Conservation (phyloP, 2,113 vertebrate species). For the Brachypteracias leptosomus region DNA sequence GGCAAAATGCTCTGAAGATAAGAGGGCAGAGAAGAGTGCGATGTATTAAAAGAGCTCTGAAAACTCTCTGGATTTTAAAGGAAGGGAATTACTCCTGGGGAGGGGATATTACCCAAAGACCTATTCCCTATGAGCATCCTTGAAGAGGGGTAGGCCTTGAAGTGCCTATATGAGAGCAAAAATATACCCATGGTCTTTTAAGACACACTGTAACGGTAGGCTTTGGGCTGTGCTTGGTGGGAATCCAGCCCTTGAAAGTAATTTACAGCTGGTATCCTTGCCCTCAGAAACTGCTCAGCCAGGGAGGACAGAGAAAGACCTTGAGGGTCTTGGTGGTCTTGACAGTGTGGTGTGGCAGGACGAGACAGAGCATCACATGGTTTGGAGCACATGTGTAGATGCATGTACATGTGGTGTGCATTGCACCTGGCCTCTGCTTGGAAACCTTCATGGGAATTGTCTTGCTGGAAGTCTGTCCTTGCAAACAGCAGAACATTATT, state of each 20-base stretch:
- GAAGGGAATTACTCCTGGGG: background rate
- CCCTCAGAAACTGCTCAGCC: background rate
- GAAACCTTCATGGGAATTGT: background rate
- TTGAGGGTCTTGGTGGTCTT: background rate
- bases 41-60: background rate
- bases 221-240: background rate
- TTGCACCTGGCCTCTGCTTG: background rate
- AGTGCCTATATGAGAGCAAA: background rate
- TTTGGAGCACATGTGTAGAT: background rate
- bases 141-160: background rate
- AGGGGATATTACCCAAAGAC: background rate
- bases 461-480: background rate
- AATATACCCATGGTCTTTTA: background rate
- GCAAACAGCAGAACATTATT: background rate
- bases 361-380: background rate
- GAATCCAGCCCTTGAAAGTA: background rate
- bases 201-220: background rate
- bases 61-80: background rate
- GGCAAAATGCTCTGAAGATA: background rate
- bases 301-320: background rate
- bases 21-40: background rate
- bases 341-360: background rate
- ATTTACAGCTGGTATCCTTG: background rate
- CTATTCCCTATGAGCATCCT: background rate
- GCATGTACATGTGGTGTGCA: fast-evolving